Evolutionary conservation across 2,888 invertebrate genomes (phyloP).

Genomic region (Luffia ferchaultella): DNA sequence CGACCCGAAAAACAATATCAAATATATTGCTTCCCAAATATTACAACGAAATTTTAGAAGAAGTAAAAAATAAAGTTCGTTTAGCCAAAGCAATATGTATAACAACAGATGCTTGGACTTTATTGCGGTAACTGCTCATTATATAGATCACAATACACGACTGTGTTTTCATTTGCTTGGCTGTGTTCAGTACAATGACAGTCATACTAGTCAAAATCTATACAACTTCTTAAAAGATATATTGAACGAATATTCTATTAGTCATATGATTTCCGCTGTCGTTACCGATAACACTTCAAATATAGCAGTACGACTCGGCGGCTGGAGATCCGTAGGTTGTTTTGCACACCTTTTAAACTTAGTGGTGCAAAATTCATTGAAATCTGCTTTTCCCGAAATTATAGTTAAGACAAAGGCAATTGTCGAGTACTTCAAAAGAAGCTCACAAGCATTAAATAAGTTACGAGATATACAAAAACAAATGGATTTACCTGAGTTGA

Average conservation of each 20-base stretch:
- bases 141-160: conserved; percentile 10
- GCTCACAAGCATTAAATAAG: conserved; percentile 4
- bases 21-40: conserved; percentile 3
- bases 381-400: background rate
- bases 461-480: conserved; percentile 3
- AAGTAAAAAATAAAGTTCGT: conserved; percentile 1
- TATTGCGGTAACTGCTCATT: conserved; percentile 22
- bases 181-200: conserved; percentile 4
- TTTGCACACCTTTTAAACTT: conserved; percentile 18
- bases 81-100: conserved; percentile 6
- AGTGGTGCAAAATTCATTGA: conserved; percentile 1
- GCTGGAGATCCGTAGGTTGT: conserved; percentile 17
- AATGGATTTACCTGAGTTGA: conserved; percentile 4
- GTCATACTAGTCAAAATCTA: conserved; percentile 7
- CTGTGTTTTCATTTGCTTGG: conserved; percentile 1
- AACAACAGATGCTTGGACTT: conserved; percentile 11
- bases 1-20: conserved; percentile 5
- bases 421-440: conserved; percentile 4
- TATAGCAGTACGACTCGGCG: conserved; percentile 14
- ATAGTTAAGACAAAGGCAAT: conserved; percentile 3
- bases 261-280: background rate
- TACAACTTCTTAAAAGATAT: conserved; percentile 1
- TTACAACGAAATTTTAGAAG: conserved; percentile 1
- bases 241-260: background rate
- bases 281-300: conserved; percentile 17